A percentile compares a stretch with the other conserved stretches of the same genome.
These are phyloP conservation scores for Drosophila maculinotata DNA, from an alignment of 2,888 invertebrate species.

Conservation along the genomic window DNA sequence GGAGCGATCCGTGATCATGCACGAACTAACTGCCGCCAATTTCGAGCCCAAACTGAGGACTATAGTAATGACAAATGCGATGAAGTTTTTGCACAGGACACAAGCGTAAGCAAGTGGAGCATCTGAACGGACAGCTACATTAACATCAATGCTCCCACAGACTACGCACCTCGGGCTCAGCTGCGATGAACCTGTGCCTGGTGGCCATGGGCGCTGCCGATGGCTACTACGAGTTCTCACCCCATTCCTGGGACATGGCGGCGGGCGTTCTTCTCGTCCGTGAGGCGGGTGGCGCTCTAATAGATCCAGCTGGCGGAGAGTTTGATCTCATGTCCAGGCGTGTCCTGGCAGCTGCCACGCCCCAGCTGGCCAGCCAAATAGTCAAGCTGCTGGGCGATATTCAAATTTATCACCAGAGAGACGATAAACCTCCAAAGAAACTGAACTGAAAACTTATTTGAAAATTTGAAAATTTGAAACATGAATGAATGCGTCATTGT, in stretches of 20 bases:
- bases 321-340: slow-evolving; percentile 92
- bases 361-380: slow-evolving; percentile 89
- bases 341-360: slow-evolving; percentile 90
- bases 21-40: slow-evolving; percentile 19
- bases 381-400: slow-evolving; percentile 88
- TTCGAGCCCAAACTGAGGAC: slow-evolving; percentile 3
- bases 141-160: slow-evolving; percentile 75
- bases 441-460: background rate
- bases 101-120: slow-evolving; percentile 40
- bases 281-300: slow-evolving; percentile 97
- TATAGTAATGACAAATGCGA: background rate
- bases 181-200: slow-evolving; percentile 94
- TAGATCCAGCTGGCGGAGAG: slow-evolving; percentile 92
- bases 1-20: slow-evolving; percentile 16
- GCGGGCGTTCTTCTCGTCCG: slow-evolving; percentile 93
- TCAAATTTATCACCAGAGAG: slow-evolving; percentile 99
- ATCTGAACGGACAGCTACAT: no score
- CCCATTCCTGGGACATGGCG: slow-evolving; percentile 95
- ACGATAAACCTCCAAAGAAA: slow-evolving; percentile 91
- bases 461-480: no score
- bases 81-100: slow-evolving; percentile 1
- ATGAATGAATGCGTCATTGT: slow-evolving; percentile 7
- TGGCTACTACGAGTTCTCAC: slow-evolving; percentile 94
- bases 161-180: slow-evolving; percentile 37
- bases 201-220: slow-evolving; percentile 94